These are phyloP conservation scores for Thamnophis sirtalis DNA, from an alignment of 2,113 vertebrate species.

Conservation along the genomic window DNA sequence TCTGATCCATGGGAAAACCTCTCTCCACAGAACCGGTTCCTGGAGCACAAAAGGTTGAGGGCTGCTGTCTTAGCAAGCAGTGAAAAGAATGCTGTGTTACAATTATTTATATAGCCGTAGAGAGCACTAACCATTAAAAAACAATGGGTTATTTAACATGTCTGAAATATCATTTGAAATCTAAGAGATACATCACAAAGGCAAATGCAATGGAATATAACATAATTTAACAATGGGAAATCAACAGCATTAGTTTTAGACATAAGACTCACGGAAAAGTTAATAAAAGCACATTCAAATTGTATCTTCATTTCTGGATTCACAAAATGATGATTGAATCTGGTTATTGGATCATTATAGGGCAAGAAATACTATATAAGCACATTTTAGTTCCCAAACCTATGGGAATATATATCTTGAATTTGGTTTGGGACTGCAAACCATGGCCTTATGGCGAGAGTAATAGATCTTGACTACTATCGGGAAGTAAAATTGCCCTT, in stretches of 20 bases:
- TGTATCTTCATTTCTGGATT: background rate
- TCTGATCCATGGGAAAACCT: too few relatives aligned
- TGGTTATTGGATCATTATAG: background rate
- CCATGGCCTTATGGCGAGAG: background rate
- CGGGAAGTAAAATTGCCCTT: background rate
- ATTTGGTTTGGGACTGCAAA: background rate
- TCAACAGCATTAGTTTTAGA: background rate
- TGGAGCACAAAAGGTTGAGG: too few relatives aligned
- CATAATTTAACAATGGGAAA: background rate
- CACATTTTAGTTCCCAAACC: background rate
- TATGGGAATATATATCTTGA: background rate
- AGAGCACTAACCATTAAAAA: background rate
- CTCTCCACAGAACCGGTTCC: too few relatives aligned
- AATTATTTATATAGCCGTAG: background rate
- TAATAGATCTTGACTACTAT: background rate
- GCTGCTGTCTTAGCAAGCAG: background rate
- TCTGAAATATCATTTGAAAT: background rate
- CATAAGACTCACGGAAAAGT: background rate
- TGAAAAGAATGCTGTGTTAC: background rate
- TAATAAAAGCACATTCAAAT: background rate
- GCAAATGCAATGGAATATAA: background rate
- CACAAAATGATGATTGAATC: background rate
- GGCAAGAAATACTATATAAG: background rate
- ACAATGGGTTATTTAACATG: too few relatives aligned
- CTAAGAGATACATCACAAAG: background rate